Evolutionary conservation across 2,888 invertebrate genomes (phyloP), one percentile per base, ranked within the genome.

Genomic region (Spodoptera littoralis): DNA sequence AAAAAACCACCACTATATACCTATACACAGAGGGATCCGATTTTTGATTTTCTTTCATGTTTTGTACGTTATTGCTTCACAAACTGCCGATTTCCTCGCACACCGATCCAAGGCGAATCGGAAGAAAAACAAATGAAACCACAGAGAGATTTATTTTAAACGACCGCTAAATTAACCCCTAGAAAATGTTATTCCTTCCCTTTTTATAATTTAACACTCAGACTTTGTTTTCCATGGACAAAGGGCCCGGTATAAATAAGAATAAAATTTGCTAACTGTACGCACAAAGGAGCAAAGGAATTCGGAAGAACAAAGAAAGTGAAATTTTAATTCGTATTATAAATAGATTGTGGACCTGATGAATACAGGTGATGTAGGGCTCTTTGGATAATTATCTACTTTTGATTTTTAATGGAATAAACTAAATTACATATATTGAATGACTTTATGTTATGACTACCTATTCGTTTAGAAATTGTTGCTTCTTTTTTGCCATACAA

Each of bases 171-270:
- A 88, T 87, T 87, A 86, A 86, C 87, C 84, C 66, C 75, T 18
- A 76, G 81, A 81, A 73, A 72, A 70, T 84, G 85, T 86, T 86
- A 84, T 81, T 84, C 81, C 76, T 80, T 84, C 81, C 81, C 71
- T 83, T 87, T 87, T 88, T 63, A 86, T 88, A 87, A 88, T 86
- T 86, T 87, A 87, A 79, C 82, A 83, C 84, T 80, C 77, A 70
- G 76, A 72, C 74, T 70, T 76, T 68, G 76, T 83, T 83, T 83
- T 76, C 79, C 76, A 76, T 66, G 81, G 77, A 84, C 83, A 83
- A 82, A 84, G 74, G 79, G 64, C 30, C 46, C 4, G 50, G 24
- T 51, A 49, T 70, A 77, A 69, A 72, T 60, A 59, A 53, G 48
- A 74, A 74, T 51, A 60, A 41, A 56, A 68, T 71, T 68, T 62